Conservation (phyloP, 1,140 invertebrate genomes). For the Yoshiicerus persimilis region DNA sequence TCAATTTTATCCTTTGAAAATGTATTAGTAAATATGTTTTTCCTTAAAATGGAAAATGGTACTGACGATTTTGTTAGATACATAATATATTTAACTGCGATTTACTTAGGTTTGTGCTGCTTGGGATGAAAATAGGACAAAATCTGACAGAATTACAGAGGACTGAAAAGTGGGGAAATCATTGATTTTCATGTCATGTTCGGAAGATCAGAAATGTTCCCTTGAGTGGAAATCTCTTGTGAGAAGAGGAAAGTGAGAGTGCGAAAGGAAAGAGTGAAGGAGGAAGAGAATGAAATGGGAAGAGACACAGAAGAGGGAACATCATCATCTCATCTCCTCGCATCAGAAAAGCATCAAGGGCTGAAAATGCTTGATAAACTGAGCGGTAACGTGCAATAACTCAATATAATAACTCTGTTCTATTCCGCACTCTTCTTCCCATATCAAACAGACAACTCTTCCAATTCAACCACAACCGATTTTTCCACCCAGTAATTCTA, state of each 20-base stretch:
- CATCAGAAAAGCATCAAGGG: conserved; percentile 9
- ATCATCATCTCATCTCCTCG: neutral
- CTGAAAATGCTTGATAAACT: neutral
- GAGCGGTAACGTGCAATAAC: neutral
- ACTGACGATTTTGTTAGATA: too few relatives aligned
- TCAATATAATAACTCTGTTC: neutral
- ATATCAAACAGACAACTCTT: neutral
- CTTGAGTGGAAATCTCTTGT: neutral
- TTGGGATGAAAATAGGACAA: neutral
- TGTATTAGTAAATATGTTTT: too few relatives aligned
- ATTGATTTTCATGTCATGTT: conserved; percentile 18
- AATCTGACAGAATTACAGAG: neutral
- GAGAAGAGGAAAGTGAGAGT: neutral
- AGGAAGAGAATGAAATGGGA: neutral
- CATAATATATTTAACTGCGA: too few relatives aligned
- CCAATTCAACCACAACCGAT: neutral
- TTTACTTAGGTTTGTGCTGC: too few relatives aligned
- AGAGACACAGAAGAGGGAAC: neutral
- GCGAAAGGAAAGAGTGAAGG: neutral
- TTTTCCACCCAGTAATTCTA: neutral
- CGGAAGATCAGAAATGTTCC: neutral
- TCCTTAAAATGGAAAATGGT: too few relatives aligned
- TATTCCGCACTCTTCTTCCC: neutral
- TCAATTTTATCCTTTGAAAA: too few relatives aligned
- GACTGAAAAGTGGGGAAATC: conserved; percentile 1